phyloP scores from a whole-genome alignment of 2,888 invertebrate genomes.

The Drosophila prostipennis region DNA sequence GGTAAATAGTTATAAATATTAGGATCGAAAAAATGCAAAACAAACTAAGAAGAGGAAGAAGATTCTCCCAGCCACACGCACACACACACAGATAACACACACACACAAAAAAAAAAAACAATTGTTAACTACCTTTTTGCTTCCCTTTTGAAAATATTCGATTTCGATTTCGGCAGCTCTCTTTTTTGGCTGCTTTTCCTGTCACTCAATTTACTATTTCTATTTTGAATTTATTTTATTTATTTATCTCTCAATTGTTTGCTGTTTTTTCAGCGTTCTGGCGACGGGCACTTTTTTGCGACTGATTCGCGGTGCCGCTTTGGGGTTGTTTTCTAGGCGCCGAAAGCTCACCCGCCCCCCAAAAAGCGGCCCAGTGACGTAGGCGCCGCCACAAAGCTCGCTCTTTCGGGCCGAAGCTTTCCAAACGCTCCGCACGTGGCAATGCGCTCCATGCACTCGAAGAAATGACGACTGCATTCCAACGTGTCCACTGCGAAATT shows the following conservation, averaged over 20 bases:
- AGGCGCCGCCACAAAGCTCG: conserved; percentile 34
- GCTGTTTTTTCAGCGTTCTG: conserved; percentile 67
- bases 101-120: not conserved
- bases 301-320: conserved; percentile 80
- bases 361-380: conserved; percentile 54
- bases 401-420: conserved; percentile 28
- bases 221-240: conserved; percentile 15
- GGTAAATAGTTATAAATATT: conserved; percentile 25
- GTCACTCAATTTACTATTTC: conserved; percentile 6
- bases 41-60: conserved; percentile 3
- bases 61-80: conserved; percentile 12
- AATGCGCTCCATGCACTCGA: conserved; percentile 2
- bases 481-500: too few species aligned
- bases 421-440: conserved; percentile 25
- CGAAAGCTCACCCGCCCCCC: conserved; percentile 63
- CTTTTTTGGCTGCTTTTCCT: conserved; percentile 7
- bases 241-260: conserved; percentile 16
- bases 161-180: conserved; percentile 10
- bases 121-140: conserved; percentile 5
- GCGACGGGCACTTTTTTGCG: conserved; percentile 82
- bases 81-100: not conserved
- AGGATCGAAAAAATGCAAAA: conserved; percentile 29
- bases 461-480: not conserved
- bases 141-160: not conserved
- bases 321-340: conserved; percentile 79